Percentiles rank a stretch among this genome's conserved stretches.
These are phyloP conservation scores for Scarus forsteni DNA, from an alignment of 2,797 vertebrate species.

Conservation along the genomic window DNA sequence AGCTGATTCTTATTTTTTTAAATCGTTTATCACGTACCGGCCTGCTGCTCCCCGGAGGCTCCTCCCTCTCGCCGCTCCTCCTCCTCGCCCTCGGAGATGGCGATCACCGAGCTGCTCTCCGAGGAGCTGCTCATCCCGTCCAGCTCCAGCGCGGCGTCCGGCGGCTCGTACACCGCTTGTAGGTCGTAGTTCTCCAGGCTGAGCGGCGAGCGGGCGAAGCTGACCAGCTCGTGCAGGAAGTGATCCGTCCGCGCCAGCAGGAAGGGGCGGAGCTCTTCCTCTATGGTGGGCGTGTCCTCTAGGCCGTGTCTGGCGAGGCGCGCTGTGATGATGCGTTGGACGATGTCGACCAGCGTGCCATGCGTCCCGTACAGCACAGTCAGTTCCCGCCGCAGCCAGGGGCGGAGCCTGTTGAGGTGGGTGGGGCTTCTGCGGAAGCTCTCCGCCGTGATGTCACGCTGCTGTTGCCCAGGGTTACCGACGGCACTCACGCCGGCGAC, in stretches of 20 bases:
- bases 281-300: slow-evolving; percentile 85
- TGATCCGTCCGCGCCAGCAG: slow-evolving; percentile 90
- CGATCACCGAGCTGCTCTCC: slow-evolving; percentile 88
- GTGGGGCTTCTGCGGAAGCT: slow-evolving; percentile 87
- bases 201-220: slow-evolving; percentile 90
- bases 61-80: slow-evolving; percentile 43
- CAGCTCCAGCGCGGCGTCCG: slow-evolving; percentile 82
- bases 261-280: slow-evolving; percentile 90
- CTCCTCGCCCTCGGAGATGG: slow-evolving; percentile 89
- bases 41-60: slow-evolving; percentile 9
- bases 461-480: slow-evolving; percentile 73
- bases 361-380: slow-evolving; percentile 89
- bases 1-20: too few relatives aligned
- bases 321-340: slow-evolving; percentile 90
- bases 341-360: slow-evolving; percentile 87
- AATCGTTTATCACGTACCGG: too few relatives aligned
- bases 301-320: slow-evolving; percentile 88
- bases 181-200: slow-evolving; percentile 90
- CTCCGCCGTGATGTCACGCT: slow-evolving; percentile 87
- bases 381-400: slow-evolving; percentile 92
- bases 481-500: slow-evolving; percentile 52
- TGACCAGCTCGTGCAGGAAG: slow-evolving; percentile 92
- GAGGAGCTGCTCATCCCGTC: slow-evolving; percentile 77
- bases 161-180: slow-evolving; percentile 91
- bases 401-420: slow-evolving; percentile 88